Conservation (phyloP, 1,140 invertebrate species). For the Drosophila guanche region DNA sequence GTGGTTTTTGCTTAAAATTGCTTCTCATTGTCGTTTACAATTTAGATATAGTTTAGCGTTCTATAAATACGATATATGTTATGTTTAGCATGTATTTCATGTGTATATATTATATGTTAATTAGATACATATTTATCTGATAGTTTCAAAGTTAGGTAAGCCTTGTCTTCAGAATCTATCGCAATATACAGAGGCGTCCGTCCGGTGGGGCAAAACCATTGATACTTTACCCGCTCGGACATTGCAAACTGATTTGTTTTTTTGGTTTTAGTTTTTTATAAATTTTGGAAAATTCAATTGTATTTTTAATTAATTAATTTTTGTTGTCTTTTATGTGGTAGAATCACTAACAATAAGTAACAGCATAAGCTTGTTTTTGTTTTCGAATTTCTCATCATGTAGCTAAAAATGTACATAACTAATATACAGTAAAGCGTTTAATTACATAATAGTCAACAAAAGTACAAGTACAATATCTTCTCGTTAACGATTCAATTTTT, state of each 20-base stretch:
- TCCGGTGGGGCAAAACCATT: conserved; percentile 32
- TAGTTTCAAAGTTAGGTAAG: conserved; percentile 58
- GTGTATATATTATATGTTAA: conserved; percentile 35
- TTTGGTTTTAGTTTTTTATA: conserved; percentile 25
- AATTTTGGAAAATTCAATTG: conserved; percentile 54
- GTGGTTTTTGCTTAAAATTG: conserved; percentile 71
- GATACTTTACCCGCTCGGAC: conserved; percentile 31
- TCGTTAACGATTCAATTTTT: conserved; percentile 54
- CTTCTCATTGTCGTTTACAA: conserved; percentile 72
- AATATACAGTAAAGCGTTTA: conserved; percentile 77
- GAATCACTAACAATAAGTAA: conserved; percentile 75
- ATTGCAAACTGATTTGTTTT: conserved; percentile 42
- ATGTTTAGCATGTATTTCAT: conserved; percentile 40
- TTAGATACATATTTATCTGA: conserved; percentile 55
- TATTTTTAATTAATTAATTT: conserved; percentile 28
- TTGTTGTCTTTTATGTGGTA: conserved; percentile 51
- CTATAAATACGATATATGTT: conserved; percentile 53
- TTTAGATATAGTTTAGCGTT: conserved; percentile 66
- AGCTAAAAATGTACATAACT: conserved; percentile 76
- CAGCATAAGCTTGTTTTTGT: conserved; percentile 59
- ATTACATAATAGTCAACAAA: conserved; percentile 82
- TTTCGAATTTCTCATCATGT: conserved; percentile 40
- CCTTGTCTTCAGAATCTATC: conserved; percentile 52
- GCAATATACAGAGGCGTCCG: conserved; percentile 54
- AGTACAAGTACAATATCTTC: conserved; percentile 66